Evolutionary conservation across 37 sponge, comb jelly and placozoan species (phyloP).

Genomic region (Hormiphora californensis): DNA sequence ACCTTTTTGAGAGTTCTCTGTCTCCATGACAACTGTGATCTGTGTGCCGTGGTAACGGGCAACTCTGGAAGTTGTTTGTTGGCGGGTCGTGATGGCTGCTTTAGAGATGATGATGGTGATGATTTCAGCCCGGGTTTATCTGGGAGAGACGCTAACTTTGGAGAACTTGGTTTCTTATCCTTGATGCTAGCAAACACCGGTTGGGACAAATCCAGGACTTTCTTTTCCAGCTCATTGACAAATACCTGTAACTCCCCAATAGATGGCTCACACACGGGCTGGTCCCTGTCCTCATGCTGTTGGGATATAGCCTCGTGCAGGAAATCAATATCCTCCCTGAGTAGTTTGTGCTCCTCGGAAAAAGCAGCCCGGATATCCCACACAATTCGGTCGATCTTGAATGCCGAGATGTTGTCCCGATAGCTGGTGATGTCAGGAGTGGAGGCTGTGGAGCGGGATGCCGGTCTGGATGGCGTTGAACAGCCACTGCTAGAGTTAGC

Average conservation of each 20-base stretch:
- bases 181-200: not conserved
- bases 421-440: conserved; percentile 9
- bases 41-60: not conserved
- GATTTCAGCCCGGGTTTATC: too few relatives aligned
- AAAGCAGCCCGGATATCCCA: conserved; percentile 22
- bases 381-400: conserved; percentile 20
- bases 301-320: not conserved
- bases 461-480: not conserved
- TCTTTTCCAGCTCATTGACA: conserved; percentile 47
- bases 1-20: conserved; percentile 40
- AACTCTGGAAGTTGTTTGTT: not conserved
- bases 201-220: conserved; percentile 19
- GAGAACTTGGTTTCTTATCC: not conserved
- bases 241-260: not conserved
- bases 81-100: too few relatives aligned
- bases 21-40: conserved; percentile 36
- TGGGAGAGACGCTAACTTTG: not conserved
- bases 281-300: not conserved
- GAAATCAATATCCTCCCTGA: conserved; percentile 34
- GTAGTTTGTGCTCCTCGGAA: not conserved
- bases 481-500: not conserved
- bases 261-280: not conserved
- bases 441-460: not conserved
- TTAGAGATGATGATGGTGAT: too few relatives aligned
- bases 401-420: conserved; percentile 40